Percentiles rank a stretch among this genome's conserved stretches.
Evolutionary conservation across 1,140 invertebrate genomes (phyloP).

Genomic region (Trachymyrmex cornetzi): DNA sequence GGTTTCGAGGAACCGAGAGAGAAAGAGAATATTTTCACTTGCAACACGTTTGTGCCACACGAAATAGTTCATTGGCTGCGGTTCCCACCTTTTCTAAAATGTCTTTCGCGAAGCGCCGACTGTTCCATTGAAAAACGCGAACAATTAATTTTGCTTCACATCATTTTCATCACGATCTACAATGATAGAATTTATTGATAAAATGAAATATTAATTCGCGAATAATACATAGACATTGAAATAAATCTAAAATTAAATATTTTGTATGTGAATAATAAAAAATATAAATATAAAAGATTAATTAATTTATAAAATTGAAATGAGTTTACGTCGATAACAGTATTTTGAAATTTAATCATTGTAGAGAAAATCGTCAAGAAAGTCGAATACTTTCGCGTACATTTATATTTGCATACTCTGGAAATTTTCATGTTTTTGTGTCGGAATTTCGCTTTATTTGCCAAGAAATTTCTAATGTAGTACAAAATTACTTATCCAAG

Average conservation of each 20-base stretch:
- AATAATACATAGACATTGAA: not conserved
- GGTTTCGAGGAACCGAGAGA: conserved; percentile 25
- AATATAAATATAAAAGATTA: not conserved
- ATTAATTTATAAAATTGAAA: not conserved
- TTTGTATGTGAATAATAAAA: not conserved
- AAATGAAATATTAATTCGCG: not conserved
- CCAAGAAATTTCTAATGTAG: not conserved
- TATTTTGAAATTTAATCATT: conserved; percentile 16
- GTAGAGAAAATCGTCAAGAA: conserved; percentile 26
- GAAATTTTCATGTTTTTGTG: conserved; percentile 38
- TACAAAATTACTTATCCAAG: not conserved
- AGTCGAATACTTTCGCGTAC: conserved; percentile 45
- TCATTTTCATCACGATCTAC: not conserved
- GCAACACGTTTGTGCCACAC: not conserved
- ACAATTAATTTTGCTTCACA: not conserved
- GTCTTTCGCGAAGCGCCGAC: not conserved
- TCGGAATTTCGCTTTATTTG: conserved; percentile 13
- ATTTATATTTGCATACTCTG: conserved; percentile 45
- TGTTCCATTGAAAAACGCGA: not conserved
- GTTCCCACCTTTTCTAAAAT: conserved; percentile 39
- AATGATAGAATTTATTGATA: conserved; percentile 1
- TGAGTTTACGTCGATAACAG: not conserved
- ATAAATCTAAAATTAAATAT: not conserved
- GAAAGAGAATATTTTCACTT: conserved; percentile 56
- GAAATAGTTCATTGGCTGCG: conserved; percentile 23